Percentiles rank a stretch among this genome's conserved stretches.
These are phyloP conservation scores for Periophthalmodon schlosseri DNA, from an alignment of 2,113 vertebrate genomes.

Conservation along the genomic window DNA sequence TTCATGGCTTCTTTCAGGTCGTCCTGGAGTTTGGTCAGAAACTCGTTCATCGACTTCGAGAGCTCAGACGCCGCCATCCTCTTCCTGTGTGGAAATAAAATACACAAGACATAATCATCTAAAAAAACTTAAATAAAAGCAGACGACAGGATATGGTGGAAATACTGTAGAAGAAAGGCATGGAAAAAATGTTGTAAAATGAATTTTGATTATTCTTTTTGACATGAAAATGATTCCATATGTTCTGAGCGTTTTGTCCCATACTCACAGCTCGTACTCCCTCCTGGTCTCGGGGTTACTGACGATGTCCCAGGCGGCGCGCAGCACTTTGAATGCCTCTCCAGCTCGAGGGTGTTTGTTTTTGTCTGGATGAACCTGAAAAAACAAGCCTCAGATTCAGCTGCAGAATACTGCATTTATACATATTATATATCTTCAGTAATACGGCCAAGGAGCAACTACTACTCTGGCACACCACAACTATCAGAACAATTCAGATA, in stretches of 20 bases:
- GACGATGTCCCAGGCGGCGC: conserved; percentile 94
- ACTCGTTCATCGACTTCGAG: conserved; percentile 88
- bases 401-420: neutral
- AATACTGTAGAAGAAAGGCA: too few species aligned
- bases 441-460: too few species aligned
- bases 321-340: conserved; percentile 92
- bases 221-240: too few species aligned
- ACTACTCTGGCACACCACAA: too few species aligned
- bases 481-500: too few species aligned
- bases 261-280: conserved; percentile 91
- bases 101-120: too few species aligned
- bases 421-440: too few species aligned
- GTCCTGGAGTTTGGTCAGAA: conserved; percentile 92
- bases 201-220: too few species aligned
- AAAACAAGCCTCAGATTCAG: conserved; percentile 21
- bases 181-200: too few species aligned
- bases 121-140: too few species aligned
- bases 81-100: conserved; percentile 74
- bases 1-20: conserved; percentile 95
- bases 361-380: conserved; percentile 95
- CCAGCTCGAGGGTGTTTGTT: conserved; percentile 91
- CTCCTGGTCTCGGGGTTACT: conserved; percentile 89
- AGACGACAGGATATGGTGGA: too few species aligned
- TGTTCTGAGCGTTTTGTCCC: neutral
- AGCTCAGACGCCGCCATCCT: conserved; percentile 89